Evolutionary conservation across 2,888 invertebrate species (phyloP), one percentile per base, ranked within the genome.

Genomic region (Acleris holmiana): DNA sequence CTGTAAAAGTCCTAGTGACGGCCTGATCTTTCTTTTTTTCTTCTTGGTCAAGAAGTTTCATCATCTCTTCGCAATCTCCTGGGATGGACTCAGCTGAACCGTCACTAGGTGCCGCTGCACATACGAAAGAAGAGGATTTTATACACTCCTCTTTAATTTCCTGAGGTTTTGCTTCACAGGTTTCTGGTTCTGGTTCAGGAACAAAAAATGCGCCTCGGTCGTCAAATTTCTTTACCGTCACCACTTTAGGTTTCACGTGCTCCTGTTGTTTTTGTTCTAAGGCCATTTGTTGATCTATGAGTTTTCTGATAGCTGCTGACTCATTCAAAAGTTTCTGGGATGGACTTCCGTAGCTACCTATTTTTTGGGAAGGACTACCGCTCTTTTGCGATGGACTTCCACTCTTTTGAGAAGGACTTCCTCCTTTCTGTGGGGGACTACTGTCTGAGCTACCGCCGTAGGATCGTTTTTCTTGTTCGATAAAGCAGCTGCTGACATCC

Each of bases 31-130:
- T 76, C 48, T 83, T 83, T 69, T 86, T 86, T 67, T 91, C 89
- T 93, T 87, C 95, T 92, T 80, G 93, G 76, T 83, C 94, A 79
- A 84, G 86, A 70, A 88, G 87, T 91, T 87, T 94, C 94, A 85
- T 94, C 94, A 79, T 93, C 88, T 84, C 93, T 86, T 80, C 95
- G 86, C 83, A 95, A 81, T 78, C 95, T 89, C 90, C 95, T 87
- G 92, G 91, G 66, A 92, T 91, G 0, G 93, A 93, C 74, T 93
- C 92, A 1, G 89, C 92, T 50, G 93, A 91, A 10, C 91, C 93
- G 56, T 91, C 91, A 68, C 90, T 91, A 3, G 90, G 87, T 40
- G 90, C 88, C n/a, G 89, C 85, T 50, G 90, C 91, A 56, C 93
- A 93, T 51, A 91, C 80, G 64, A 92, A 93, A 1, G 90, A 79